These are phyloP conservation scores for Drosophila watanabei DNA, from an alignment of 1,140 invertebrate species.

Conservation along the genomic window DNA sequence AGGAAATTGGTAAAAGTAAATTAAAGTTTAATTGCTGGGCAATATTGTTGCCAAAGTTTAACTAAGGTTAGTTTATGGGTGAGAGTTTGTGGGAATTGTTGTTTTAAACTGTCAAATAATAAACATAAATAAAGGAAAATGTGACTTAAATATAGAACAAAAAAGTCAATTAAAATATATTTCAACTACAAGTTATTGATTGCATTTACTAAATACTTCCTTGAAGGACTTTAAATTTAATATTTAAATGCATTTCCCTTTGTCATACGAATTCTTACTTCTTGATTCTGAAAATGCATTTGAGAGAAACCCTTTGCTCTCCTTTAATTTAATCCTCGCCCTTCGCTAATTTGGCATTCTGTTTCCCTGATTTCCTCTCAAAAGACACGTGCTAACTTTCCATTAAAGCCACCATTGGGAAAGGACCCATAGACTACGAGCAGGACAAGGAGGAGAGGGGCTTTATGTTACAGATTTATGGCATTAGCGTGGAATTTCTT, in stretches of 20 bases:
- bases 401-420: conserved; percentile 24
- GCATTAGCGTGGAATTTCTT: conserved; percentile 49
- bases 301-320: not conserved
- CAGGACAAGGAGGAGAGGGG: conserved; percentile 2
- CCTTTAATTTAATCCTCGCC: not conserved
- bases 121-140: not conserved
- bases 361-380: not conserved
- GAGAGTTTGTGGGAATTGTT: not conserved
- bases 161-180: not conserved
- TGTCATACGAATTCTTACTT: not conserved
- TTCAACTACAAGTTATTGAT: not conserved
- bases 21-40: conserved; percentile 2
- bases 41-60: not conserved
- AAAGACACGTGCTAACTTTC: conserved; percentile 27
- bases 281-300: not conserved
- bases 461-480: conserved; percentile 63
- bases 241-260: conserved; percentile 4
- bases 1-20: not conserved
- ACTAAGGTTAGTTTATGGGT: not conserved
- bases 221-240: not conserved
- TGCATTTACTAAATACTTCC: not conserved
- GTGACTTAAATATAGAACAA: not conserved
- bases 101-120: not conserved
- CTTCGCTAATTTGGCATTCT: conserved; percentile 27
- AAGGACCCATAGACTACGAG: not conserved